Conservation (phyloP, 1,140 invertebrate species). For the Drosophila saltans region DNA sequence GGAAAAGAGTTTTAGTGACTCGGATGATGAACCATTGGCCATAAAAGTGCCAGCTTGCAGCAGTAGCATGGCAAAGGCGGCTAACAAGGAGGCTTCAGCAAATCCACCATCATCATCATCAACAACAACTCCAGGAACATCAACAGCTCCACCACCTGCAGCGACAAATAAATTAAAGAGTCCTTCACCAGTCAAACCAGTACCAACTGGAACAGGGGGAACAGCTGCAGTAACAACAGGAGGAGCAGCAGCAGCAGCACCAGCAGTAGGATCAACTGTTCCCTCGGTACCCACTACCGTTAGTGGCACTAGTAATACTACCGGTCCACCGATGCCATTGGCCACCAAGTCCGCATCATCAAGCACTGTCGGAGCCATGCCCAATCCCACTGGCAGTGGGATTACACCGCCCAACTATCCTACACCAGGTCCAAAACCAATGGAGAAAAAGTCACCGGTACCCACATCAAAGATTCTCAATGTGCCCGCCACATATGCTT, state of each 20-base stretch:
- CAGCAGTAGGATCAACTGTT: conserved; percentile 5
- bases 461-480: conserved; percentile 80
- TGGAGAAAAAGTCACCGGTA: conserved; percentile 79
- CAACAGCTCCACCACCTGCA: conserved; percentile 9
- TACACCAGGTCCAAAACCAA: conserved; percentile 52
- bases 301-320: conserved; percentile 15
- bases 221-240: not conserved
- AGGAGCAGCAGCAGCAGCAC: not conserved
- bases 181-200: not conserved
- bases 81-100: conserved; percentile 26
- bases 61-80: conserved; percentile 36
- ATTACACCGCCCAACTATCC: conserved; percentile 55
- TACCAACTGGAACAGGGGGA: not conserved
- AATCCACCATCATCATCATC: conserved; percentile 24
- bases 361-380: conserved; percentile 20
- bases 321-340: conserved; percentile 62
- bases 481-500: conserved; percentile 74
- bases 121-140: not conserved
- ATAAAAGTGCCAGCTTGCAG: conserved; percentile 83
- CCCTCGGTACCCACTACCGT: not conserved
- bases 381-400: conserved; percentile 12
- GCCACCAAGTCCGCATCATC: conserved; percentile 49
- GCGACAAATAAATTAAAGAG: conserved; percentile 3
- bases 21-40: conserved; percentile 85
- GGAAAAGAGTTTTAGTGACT: conserved; percentile 85